Evolutionary conservation across 2,888 invertebrate genomes (phyloP).

Genomic region (Phyllotreta cruciferae): DNA sequence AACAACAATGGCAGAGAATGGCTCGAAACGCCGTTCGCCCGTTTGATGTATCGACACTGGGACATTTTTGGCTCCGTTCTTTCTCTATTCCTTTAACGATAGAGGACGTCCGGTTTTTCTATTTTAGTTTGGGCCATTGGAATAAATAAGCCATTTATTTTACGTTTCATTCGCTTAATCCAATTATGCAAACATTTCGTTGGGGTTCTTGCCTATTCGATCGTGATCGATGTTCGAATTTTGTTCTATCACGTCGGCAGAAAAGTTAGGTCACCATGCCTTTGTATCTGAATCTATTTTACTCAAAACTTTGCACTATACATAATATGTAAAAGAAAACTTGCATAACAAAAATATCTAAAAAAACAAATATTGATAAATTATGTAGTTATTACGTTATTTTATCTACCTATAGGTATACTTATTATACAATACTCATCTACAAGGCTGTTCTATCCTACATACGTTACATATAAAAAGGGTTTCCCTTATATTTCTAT

Average conservation of each 20-base stretch:
- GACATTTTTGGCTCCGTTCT: conserved; percentile 54
- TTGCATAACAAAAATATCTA: background rate
- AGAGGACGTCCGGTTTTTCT: conserved; percentile 59
- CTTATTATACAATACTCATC: no score
- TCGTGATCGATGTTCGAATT: conserved; percentile 21
- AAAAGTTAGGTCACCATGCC: conserved; percentile 13
- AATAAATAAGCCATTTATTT: conserved; percentile 57
- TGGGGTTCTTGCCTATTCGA: conserved; percentile 16
- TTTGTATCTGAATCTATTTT: background rate
- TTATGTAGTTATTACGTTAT: no score
- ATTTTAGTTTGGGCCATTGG: conserved; percentile 54
- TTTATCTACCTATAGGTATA: no score
- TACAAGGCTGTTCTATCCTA: no score
- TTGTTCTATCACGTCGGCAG: conserved; percentile 22
- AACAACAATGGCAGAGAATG: conserved; percentile 57
- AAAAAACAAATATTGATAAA: no score
- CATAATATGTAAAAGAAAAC: background rate
- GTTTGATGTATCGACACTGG: conserved; percentile 56
- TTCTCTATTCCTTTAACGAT: conserved; percentile 55
- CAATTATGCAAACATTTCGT: conserved; percentile 34
- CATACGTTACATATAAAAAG: no score
- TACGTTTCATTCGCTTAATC: conserved; percentile 49
- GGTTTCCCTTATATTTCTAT: no score
- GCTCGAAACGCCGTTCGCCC: conserved; percentile 49
- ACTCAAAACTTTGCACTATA: conserved; percentile 15